Percentiles rank a stretch among this genome's conserved stretches.
Conservation (phyloP, 2,888 invertebrate genomes). For the Linyphia triangularis region DNA sequence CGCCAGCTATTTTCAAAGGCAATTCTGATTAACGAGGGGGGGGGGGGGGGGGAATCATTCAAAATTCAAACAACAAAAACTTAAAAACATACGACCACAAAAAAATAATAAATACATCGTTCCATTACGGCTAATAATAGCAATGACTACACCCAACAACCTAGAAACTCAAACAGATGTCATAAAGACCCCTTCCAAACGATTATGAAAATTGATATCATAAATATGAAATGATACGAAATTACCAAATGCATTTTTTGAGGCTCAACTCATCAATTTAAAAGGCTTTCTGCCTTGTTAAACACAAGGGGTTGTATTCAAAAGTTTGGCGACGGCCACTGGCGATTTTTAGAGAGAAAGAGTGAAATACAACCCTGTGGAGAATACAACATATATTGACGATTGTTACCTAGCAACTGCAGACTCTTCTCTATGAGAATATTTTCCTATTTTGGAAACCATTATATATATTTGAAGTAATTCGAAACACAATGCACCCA, state of each 20-base stretch:
- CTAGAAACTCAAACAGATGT: neutral
- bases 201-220: constrained; percentile 27
- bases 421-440: constrained; percentile 2
- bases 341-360: constrained; percentile 31
- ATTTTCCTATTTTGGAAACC: constrained; percentile 35
- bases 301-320: neutral
- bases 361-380: neutral
- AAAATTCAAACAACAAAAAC: no score
- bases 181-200: neutral
- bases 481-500: constrained; percentile 8
- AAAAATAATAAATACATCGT: neutral
- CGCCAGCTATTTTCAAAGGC: no score
- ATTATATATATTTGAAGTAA: constrained; percentile 11
- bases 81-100: neutral
- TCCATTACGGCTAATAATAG: constrained; percentile 9
- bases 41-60: no score
- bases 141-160: neutral
- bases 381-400: constrained; percentile 60
- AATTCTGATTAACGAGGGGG: no score
- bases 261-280: constrained; percentile 20
- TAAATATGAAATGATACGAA: constrained; percentile 12
- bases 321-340: constrained; percentile 23
- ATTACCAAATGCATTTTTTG: constrained; percentile 14
- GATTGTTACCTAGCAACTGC: constrained; percentile 57
- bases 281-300: neutral